Evolutionary conservation across 2,888 invertebrate species (phyloP).

Genomic region (Amphipyra tragopoginis): DNA sequence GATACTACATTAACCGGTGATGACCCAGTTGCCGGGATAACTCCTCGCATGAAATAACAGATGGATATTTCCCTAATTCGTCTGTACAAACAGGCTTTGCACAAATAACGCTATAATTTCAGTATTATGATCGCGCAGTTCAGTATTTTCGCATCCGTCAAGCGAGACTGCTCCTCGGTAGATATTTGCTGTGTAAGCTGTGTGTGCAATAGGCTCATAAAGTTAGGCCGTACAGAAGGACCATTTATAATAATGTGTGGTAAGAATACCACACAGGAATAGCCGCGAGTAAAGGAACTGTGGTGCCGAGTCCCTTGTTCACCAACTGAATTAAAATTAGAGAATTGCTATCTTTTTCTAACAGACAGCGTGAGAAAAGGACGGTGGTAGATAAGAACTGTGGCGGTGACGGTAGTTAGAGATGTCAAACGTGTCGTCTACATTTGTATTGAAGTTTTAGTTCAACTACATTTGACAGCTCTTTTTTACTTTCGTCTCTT

Average conservation of each 20-base stretch:
- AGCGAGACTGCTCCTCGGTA: conserved; percentile 37
- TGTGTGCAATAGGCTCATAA: conserved; percentile 5
- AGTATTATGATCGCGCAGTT: conserved; percentile 16
- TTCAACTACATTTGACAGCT: too few species aligned
- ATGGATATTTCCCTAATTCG: conserved; percentile 8
- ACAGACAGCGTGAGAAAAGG: too few species aligned
- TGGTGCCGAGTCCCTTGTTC: too few species aligned
- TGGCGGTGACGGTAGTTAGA: too few species aligned
- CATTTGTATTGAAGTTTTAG: too few species aligned
- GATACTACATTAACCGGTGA: too few species aligned
- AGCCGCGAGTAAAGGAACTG: too few species aligned
- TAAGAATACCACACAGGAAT: background rate
- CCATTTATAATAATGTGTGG: background rate
- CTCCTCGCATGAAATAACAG: conserved; percentile 2
- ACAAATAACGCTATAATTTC: conserved; percentile 28
- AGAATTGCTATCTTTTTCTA: too few species aligned
- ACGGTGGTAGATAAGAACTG: too few species aligned
- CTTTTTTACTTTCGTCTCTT: too few species aligned
- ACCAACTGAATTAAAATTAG: too few species aligned
- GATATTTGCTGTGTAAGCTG: conserved; percentile 49
- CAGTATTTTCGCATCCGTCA: conserved; percentile 36
- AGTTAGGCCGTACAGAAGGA: conserved; percentile 18
- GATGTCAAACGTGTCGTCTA: too few species aligned
- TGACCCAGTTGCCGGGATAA: background rate
- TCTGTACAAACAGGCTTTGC: background rate